Conservation (phyloP, 2,888 invertebrate genomes). For the Pyrgus malvae region DNA sequence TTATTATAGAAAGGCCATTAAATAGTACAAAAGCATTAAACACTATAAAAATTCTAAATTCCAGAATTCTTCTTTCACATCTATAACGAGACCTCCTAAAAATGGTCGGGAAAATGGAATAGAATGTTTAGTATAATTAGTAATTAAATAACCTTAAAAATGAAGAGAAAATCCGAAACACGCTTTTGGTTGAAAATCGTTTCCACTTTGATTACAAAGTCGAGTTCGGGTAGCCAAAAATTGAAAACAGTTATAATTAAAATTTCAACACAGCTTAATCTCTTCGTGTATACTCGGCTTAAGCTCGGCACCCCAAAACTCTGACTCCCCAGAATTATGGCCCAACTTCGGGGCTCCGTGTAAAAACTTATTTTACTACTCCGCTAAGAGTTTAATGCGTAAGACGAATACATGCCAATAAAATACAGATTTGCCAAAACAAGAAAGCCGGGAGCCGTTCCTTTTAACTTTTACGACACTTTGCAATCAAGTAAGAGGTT, state of each 20-base stretch:
- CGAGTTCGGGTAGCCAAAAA: no score
- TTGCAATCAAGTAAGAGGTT: conserved; percentile 22
- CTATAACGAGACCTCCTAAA: no score
- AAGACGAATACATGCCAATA: conserved; percentile 37
- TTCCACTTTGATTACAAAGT: no score
- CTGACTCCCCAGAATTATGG: conserved; percentile 57
- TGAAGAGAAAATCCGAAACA: no score
- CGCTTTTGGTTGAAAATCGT: no score
- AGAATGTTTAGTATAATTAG: no score
- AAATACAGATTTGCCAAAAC: conserved; percentile 38
- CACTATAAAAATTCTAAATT: no score
- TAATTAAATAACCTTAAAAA: no score
- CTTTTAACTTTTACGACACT: conserved; percentile 24
- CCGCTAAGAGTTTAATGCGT: conserved; percentile 59
- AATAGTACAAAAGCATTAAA: no score
- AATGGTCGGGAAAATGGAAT: no score
- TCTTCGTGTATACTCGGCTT: conserved; percentile 29
- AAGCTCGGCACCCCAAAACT: conserved; percentile 39
- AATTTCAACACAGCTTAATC: conserved; percentile 7
- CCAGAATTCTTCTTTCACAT: no score
- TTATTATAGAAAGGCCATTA: no score
- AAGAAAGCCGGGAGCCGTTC: conserved; percentile 12
- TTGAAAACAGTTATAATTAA: conserved; percentile 15
- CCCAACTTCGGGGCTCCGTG: conserved; percentile 50
- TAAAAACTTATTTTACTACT: conserved; percentile 68